Evolutionary conservation across 2,797 vertebrate genomes (phyloP).

Genomic region (Malacoraja senta): DNA sequence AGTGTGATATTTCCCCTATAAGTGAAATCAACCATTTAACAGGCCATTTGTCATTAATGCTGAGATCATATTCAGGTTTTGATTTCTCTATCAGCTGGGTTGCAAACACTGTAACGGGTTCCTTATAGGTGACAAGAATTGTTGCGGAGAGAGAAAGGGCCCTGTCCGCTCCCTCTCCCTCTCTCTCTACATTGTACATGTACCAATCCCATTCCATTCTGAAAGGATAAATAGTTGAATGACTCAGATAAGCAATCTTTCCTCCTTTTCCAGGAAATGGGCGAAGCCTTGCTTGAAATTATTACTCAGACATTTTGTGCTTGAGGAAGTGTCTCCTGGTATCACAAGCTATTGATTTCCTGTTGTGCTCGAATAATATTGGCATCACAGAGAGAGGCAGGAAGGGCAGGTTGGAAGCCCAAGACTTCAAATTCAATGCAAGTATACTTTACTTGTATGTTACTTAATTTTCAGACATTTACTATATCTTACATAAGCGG

Average conservation of each 20-base stretch:
- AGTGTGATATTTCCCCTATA: not conserved
- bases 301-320: conserved; percentile 71
- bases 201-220: conserved; percentile 41
- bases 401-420: conserved; percentile 55
- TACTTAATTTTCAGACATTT: conserved; percentile 39
- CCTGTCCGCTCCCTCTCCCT: not conserved
- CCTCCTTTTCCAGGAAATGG: conserved; percentile 81
- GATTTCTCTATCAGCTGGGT: not conserved
- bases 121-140: not conserved
- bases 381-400: conserved; percentile 55
- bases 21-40: not conserved
- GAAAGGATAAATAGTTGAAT: conserved; percentile 48
- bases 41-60: not conserved
- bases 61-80: not conserved
- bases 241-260: conserved; percentile 59
- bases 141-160: not conserved
- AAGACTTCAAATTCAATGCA: conserved; percentile 46
- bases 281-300: conserved; percentile 73
- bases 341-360: conserved; percentile 79
- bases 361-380: conserved; percentile 73
- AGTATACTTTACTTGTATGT: conserved; percentile 43
- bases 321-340: conserved; percentile 87
- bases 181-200: too few relatives aligned
- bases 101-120: not conserved
- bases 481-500: too few relatives aligned